Conservation (phyloP, 2,113 vertebrate species). For the Caracal caracal region DNA sequence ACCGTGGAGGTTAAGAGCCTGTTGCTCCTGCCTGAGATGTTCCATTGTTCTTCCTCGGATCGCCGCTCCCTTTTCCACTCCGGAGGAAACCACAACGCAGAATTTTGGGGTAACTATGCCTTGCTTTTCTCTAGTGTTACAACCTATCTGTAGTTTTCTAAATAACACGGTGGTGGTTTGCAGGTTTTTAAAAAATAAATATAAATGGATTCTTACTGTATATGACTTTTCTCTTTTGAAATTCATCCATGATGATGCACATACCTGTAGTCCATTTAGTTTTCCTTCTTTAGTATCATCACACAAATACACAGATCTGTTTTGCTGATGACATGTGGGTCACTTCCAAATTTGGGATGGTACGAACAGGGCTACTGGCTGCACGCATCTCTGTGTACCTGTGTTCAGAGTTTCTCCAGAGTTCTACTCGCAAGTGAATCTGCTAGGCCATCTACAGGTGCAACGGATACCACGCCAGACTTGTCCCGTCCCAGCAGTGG, state of each 20-base stretch:
- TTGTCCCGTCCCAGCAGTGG: neutral
- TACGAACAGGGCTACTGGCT: neutral
- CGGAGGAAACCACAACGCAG: neutral
- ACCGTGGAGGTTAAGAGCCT: neutral
- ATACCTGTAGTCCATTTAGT: neutral
- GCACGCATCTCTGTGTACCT: neutral
- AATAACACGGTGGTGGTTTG: neutral
- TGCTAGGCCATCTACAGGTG: neutral
- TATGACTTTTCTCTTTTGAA: neutral
- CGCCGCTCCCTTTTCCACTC: neutral
- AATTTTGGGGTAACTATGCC: neutral
- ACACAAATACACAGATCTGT: neutral
- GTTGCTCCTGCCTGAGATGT: neutral
- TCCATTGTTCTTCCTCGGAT: neutral
- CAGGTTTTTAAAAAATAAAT: neutral
- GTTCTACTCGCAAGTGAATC: neutral
- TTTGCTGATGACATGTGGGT: neutral
- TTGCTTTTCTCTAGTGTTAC: neutral
- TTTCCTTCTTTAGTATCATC: neutral
- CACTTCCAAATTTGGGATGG: neutral
- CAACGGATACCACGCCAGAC: neutral
- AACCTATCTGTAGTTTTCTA: neutral
- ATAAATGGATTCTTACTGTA: neutral
- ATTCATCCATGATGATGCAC: neutral
- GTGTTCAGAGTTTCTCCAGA: neutral